Base-by-base conservation (phyloP, 1,140 invertebrate species). In the Drosophila takahashii region DNA sequence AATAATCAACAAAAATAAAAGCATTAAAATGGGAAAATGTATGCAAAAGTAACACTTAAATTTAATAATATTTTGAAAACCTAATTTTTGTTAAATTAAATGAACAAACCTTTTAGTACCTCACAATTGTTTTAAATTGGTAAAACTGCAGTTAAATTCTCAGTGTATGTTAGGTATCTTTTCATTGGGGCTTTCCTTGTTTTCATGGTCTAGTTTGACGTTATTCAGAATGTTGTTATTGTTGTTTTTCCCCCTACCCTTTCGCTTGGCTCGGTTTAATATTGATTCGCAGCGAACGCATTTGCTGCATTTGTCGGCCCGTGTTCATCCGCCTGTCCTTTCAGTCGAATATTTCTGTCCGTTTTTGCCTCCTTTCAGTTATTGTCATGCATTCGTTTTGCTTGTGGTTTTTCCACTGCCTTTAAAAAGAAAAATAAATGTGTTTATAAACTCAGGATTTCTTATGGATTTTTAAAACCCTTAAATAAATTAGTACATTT, bases 241-340 rank as follows among this genome's bases (percentile, higher is more conserved):
- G 10, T 72, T 62, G 32, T 27, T 48, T 27, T 48, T 45, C 32
- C 54, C 60, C 56, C 16, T 45, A 37, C 56, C 13, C 53, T 64
- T 61, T 44, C 59, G 74, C 51, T 37, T 62, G 52, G 59, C 18
- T 60, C 58, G 69, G 53, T 56, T 85, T 67, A 60, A 52, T 78
- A 86, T 86, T 86, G 81, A 86, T 86, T 86, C 75, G 83, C 78
- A 74, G 65, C 45, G 39, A 77, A 86, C 81, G 81, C 77, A 86
- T 77, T 84, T 85, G 76, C 52, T 61, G 77, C 72, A 84, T 85
- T 81, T 81, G 62, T 72, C 67, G 69, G 66, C 41, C 81, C 67
- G 64, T 64, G 52, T 77, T 72, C 52, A 61, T 75, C 56, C 44
- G 65, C 48, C 42, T 77, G 73, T 86, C 36, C 10, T 58, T 52